These are phyloP conservation scores for Cassiopea andromeda DNA, from an alignment of 30 jellyfish, hydroid and myxozoan genomes.

Conservation along the genomic window DNA sequence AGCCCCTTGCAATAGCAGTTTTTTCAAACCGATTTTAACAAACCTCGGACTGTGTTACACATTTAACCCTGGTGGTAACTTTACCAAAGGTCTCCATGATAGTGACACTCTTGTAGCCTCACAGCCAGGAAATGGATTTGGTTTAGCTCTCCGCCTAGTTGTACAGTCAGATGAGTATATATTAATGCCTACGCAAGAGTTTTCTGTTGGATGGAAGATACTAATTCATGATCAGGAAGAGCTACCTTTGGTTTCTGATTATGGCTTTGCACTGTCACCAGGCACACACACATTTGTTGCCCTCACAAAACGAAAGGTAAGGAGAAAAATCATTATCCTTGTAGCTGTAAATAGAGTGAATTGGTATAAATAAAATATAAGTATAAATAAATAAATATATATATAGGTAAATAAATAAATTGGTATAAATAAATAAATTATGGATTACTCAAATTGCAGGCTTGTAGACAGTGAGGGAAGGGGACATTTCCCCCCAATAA, in stretches of 20 bases:
- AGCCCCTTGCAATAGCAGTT: slow-evolving; percentile 31
- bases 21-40: slow-evolving; percentile 66
- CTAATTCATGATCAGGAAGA: slow-evolving; percentile 71
- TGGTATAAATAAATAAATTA: too few species aligned
- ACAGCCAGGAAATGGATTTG: slow-evolving; percentile 73
- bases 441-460: too few species aligned
- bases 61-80: slow-evolving; percentile 60
- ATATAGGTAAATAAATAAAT: too few species aligned
- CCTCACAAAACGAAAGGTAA: slow-evolving; percentile 59
- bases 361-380: too few species aligned
- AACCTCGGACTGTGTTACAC: slow-evolving; percentile 74
- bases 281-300: slow-evolving; percentile 76
- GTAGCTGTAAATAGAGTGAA: too few species aligned
- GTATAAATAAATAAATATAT: too few species aligned
- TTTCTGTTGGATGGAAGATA: slow-evolving; percentile 70
- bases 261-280: slow-evolving; percentile 76
- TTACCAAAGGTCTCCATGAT: background rate
- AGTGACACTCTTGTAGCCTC: slow-evolving; percentile 27
- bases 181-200: slow-evolving; percentile 67
- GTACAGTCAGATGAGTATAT: slow-evolving; percentile 66
- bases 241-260: slow-evolving; percentile 66
- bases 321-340: background rate
- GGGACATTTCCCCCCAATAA: too few species aligned
- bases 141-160: slow-evolving; percentile 45
- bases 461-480: too few species aligned